Percentiles rank a stretch among this genome's conserved stretches.
Evolutionary conservation across 2,888 invertebrate genomes (phyloP).

Genomic region (Protonemura montana): DNA sequence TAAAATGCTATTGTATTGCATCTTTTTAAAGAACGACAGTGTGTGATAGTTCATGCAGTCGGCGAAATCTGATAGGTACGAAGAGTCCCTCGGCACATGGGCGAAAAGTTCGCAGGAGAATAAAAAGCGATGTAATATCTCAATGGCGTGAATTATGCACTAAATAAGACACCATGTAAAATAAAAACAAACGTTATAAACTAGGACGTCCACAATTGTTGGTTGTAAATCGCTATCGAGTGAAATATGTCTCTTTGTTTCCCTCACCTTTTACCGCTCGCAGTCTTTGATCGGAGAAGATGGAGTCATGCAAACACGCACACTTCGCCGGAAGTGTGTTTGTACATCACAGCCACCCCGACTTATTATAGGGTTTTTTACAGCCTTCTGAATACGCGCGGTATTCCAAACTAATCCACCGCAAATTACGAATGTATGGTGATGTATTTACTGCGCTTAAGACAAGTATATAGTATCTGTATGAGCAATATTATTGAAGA

Average conservation of each 20-base stretch:
- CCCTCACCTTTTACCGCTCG: conserved; percentile 50
- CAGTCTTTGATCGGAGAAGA: conserved; percentile 47
- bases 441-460: too few relatives aligned
- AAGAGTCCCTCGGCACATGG: neutral
- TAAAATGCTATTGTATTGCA: too few relatives aligned
- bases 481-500: too few relatives aligned
- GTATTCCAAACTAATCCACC: neutral
- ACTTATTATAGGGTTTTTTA: neutral
- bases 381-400: neutral
- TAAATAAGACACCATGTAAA: neutral
- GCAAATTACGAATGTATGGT: neutral
- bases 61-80: neutral
- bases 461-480: too few relatives aligned
- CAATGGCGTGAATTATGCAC: neutral
- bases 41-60: neutral
- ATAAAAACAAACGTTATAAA: neutral
- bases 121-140: neutral
- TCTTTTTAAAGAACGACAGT: neutral
- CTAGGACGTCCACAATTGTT: neutral
- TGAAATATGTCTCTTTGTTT: conserved; percentile 41
- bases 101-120: neutral
- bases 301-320: conserved; percentile 34
- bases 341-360: neutral
- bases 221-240: neutral
- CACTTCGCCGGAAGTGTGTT: neutral